Conservation (phyloP, 1,140 invertebrate species). For the Thalassaphorura encarpata region DNA sequence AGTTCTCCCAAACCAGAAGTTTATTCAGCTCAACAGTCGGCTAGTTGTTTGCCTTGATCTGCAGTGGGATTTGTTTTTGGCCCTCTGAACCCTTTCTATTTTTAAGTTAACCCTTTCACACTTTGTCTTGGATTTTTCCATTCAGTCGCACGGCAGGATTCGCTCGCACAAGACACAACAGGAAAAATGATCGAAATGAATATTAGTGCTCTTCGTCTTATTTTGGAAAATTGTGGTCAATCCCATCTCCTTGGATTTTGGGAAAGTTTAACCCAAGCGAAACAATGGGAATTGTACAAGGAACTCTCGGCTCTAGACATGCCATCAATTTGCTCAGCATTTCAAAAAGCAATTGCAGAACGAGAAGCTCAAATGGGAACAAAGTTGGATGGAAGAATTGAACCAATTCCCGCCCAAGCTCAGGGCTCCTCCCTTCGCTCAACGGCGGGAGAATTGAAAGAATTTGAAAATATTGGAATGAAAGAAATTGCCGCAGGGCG, state of each 20-base stretch:
- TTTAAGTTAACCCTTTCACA: too few species aligned
- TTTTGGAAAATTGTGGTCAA: too few species aligned
- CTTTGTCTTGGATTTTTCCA: too few species aligned
- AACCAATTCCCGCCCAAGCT: slow-evolving; percentile 65
- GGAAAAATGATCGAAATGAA: too few species aligned
- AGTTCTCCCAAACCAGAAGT: too few species aligned
- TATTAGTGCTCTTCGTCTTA: too few species aligned
- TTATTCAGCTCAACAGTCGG: too few species aligned
- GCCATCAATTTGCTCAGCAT: not conserved
- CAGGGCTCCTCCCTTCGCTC: slow-evolving; percentile 56
- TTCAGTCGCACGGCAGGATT: too few species aligned
- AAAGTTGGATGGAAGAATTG: slow-evolving; percentile 64
- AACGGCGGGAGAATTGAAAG: slow-evolving; percentile 47
- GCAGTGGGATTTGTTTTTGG: too few species aligned
- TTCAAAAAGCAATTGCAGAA: slow-evolving; percentile 37
- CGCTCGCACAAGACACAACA: too few species aligned
- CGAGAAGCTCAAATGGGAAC: slow-evolving; percentile 37
- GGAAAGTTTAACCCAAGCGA: slow-evolving; percentile 54
- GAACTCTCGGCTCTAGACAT: slow-evolving; percentile 15
- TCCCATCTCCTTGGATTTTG: slow-evolving; percentile 78
- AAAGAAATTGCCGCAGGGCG: slow-evolving; percentile 23
- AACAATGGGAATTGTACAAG: slow-evolving; percentile 42
- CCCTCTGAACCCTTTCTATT: too few species aligned
- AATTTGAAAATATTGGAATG: slow-evolving; percentile 53
- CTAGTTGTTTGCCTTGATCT: too few species aligned